A percentile compares a stretch with the other conserved stretches of the same genome.
These are phyloP conservation scores for Cyphomyrus plagiostoma DNA, from an alignment of 2,113 vertebrate genomes.

Conservation along the genomic window DNA sequence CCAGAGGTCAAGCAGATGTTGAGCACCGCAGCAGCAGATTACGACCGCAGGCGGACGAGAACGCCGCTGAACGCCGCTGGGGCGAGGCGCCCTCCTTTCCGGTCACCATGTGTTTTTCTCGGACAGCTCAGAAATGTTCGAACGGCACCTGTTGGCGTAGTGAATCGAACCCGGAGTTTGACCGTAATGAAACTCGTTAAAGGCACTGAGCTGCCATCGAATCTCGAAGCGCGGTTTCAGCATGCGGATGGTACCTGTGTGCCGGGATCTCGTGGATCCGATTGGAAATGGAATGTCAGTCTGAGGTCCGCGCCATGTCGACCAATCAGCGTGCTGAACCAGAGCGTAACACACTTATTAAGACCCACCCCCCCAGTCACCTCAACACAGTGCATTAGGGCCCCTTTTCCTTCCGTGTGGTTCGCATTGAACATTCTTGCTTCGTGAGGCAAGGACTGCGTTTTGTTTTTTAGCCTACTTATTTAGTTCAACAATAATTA, in stretches of 20 bases:
- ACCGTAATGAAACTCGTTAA: constrained; percentile 10
- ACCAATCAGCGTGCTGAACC: not conserved
- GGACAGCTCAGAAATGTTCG: not conserved
- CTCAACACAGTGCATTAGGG: not conserved
- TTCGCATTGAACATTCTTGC: not conserved
- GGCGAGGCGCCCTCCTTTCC: not conserved
- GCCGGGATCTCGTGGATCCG: not conserved
- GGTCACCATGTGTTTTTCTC: not conserved
- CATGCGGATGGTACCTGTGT: not conserved
- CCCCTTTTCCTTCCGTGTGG: not conserved
- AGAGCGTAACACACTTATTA: not conserved
- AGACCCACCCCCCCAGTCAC: not conserved
- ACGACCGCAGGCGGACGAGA: not conserved
- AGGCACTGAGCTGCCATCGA: not conserved
- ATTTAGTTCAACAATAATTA: not conserved
- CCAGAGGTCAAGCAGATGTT: constrained; percentile 60
- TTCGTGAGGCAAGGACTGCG: not conserved
- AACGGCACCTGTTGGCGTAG: not conserved
- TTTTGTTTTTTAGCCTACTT: not conserved
- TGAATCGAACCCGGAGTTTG: not conserved
- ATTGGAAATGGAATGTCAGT: not conserved
- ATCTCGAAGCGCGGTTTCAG: constrained; percentile 4
- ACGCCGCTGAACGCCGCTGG: not conserved
- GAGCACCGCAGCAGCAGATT: constrained; percentile 23
- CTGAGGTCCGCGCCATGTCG: not conserved